A percentile compares a stretch with the other conserved stretches of the same genome.
These are phyloP conservation scores for Coracopsis vasa DNA, from an alignment of 2,113 vertebrate genomes.

Conservation along the genomic window DNA sequence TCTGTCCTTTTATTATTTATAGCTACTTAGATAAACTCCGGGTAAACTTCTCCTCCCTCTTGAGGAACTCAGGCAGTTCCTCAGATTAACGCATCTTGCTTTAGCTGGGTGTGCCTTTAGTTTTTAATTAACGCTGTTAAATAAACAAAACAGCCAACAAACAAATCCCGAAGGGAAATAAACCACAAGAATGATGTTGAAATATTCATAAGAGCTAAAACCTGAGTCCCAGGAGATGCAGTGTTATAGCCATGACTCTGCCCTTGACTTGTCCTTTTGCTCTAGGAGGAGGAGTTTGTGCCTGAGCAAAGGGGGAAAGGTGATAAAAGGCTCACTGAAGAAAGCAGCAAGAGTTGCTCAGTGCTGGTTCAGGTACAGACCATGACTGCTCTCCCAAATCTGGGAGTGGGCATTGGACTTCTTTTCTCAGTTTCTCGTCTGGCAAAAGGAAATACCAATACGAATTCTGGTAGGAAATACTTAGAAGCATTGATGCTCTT, in stretches of 20 bases:
- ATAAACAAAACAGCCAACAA: conserved; percentile 64
- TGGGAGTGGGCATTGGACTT: not conserved
- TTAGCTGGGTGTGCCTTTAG: conserved; percentile 47
- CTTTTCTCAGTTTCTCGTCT: not conserved
- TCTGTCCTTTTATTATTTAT: not conserved
- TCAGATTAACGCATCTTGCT: not conserved
- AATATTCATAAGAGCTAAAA: conserved; percentile 25
- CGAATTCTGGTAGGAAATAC: not conserved
- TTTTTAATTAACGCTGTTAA: conserved; percentile 61
- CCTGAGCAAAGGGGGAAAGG: not conserved
- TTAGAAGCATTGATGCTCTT: not conserved
- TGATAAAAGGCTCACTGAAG: not conserved
- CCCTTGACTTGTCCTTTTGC: conserved; percentile 44
- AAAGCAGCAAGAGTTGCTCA: not conserved
- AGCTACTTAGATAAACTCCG: not conserved
- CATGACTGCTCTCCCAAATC: not conserved
- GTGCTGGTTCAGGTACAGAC: not conserved
- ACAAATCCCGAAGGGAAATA: conserved; percentile 42
- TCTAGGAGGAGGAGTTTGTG: not conserved
- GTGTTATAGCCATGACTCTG: not conserved
- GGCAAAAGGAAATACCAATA: not conserved
- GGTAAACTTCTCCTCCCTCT: conserved; percentile 17
- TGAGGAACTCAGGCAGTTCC: conserved; percentile 25
- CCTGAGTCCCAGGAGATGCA: not conserved
- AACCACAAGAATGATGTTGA: conserved; percentile 20